Conservation (phyloP, 2,888 invertebrate species). For the Gerris lacustris region DNA sequence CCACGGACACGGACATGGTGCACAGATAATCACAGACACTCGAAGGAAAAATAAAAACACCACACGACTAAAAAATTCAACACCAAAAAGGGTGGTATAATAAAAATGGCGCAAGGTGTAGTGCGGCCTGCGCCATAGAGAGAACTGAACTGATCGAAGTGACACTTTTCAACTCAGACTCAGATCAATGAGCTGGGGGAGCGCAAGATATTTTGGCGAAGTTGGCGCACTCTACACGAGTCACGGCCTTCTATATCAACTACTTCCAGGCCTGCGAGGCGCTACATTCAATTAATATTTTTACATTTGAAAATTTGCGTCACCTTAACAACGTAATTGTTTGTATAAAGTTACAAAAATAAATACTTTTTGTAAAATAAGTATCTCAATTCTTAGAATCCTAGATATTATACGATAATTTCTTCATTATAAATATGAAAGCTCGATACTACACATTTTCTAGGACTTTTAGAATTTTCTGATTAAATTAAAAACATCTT, state of each 20-base stretch:
- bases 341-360: no score
- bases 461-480: no score
- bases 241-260: not conserved
- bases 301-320: no score
- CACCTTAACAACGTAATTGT: no score
- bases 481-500: no score
- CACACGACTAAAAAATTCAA: not conserved
- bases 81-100: constrained; percentile 5
- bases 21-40: constrained; percentile 3
- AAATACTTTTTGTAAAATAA: no score
- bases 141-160: constrained; percentile 10
- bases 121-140: constrained; percentile 6
- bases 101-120: constrained; percentile 1
- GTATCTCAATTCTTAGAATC: no score
- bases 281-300: no score
- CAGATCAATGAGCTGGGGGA: constrained; percentile 9
- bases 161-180: constrained; percentile 7
- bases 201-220: constrained; percentile 2
- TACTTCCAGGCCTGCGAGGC: no score
- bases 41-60: not conserved
- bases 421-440: no score
- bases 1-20: constrained; percentile 54
- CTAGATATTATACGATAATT: no score
- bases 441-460: no score
- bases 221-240: constrained; percentile 4